Evolutionary conservation across 2,113 vertebrate genomes (phyloP).

Genomic region (Burhinus oedicnemus): DNA sequence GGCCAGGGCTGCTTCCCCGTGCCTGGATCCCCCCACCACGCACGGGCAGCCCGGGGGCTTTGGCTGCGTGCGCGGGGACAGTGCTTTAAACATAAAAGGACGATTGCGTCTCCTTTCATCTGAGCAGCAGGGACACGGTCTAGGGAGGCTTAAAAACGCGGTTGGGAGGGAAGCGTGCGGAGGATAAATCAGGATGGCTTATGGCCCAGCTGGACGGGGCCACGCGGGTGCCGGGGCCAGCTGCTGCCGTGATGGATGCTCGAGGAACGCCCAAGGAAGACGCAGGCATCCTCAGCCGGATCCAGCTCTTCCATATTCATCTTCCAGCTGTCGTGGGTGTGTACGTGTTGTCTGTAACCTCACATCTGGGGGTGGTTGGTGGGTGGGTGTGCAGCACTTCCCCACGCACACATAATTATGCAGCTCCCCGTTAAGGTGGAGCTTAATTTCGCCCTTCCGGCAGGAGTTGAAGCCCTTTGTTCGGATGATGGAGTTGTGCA

Average conservation of each 20-base stretch:
- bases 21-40: fast-evolving
- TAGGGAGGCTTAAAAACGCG: not conserved
- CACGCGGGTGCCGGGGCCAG: fast-evolving
- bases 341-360: not conserved
- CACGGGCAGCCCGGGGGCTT: not conserved
- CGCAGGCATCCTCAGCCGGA: not conserved
- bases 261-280: not conserved
- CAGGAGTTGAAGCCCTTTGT: not conserved
- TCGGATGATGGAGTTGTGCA: not conserved
- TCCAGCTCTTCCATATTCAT: not conserved
- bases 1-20: no score
- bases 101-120: not conserved
- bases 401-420: not conserved
- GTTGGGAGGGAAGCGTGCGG: not conserved
- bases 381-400: not conserved
- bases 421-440: not conserved
- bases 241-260: not conserved
- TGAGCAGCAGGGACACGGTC: not conserved
- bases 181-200: not conserved
- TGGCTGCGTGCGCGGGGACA: fast-evolving
- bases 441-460: not conserved
- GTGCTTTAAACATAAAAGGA: not conserved
- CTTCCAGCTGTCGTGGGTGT: not conserved
- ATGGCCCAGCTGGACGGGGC: not conserved
- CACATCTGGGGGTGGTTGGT: not conserved